Percentiles rank a stretch among this genome's conserved stretches.
These are phyloP conservation scores for Ruditapes philippinarum DNA, from an alignment of 1,140 invertebrate species.

Conservation along the genomic window DNA sequence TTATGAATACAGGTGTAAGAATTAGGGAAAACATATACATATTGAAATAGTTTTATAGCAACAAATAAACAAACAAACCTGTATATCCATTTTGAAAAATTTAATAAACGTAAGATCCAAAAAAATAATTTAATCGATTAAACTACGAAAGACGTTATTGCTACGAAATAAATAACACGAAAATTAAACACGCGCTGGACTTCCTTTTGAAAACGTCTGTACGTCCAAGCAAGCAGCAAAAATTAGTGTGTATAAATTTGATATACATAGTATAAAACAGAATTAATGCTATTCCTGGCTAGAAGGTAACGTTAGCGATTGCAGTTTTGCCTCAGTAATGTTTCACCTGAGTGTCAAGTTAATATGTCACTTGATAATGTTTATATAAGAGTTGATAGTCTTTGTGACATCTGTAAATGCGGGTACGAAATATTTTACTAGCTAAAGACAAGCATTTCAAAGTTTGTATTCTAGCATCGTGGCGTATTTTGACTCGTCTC, in stretches of 20 bases:
- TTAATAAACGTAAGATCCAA: slow-evolving; percentile 22
- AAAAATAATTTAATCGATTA: neutral
- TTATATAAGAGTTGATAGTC: too few species aligned
- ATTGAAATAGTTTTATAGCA: too few species aligned
- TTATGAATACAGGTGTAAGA: too few species aligned
- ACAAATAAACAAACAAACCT: neutral
- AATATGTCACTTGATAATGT: too few species aligned
- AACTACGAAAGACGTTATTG: slow-evolving; percentile 4
- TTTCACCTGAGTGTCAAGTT: too few species aligned
- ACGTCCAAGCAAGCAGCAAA: slow-evolving; percentile 24
- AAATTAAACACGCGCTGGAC: slow-evolving; percentile 20
- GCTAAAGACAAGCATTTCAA: slow-evolving; percentile 63
- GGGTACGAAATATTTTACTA: neutral
- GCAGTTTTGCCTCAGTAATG: neutral
- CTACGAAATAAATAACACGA: slow-evolving; percentile 14
- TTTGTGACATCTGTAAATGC: too few species aligned
- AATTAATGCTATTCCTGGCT: neutral
- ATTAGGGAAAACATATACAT: too few species aligned
- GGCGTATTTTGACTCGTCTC: slow-evolving; percentile 83
- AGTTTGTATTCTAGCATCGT: slow-evolving; percentile 85
- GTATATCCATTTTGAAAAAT: neutral
- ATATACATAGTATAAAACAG: neutral
- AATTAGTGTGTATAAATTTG: neutral
- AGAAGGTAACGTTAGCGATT: neutral
- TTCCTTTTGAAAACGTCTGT: slow-evolving; percentile 8